Conservation (phyloP, 1,140 invertebrate species). For the Heterodera carotae region DNA sequence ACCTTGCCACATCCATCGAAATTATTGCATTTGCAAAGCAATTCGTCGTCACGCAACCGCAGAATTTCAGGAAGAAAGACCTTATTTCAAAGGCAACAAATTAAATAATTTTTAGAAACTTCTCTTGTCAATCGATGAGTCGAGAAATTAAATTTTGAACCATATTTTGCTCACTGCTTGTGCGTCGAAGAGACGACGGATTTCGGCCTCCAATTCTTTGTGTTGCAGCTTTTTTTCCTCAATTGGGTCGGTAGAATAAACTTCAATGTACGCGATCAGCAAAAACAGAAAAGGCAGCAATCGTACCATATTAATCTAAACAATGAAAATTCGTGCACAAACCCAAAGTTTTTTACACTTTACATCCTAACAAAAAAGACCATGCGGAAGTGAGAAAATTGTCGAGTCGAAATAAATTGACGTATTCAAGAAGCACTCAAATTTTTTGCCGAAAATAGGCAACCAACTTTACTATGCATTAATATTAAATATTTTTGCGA, state of each 20-base stretch:
- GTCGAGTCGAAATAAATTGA: too few relatives aligned
- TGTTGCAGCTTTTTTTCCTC: background rate
- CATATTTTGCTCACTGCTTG: background rate
- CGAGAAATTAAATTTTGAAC: background rate
- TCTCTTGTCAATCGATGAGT: background rate
- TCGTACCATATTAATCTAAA: background rate
- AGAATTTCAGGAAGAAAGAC: background rate
- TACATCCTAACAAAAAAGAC: too few relatives aligned
- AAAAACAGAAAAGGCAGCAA: background rate
- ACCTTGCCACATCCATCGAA: background rate
- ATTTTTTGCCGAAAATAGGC: too few relatives aligned
- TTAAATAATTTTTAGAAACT: background rate
- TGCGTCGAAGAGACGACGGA: background rate
- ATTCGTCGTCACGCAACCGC: conserved; percentile 21
- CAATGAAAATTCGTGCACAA: too few relatives aligned
- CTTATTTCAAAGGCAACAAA: background rate
- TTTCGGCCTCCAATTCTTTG: conserved; percentile 6
- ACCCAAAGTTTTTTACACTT: too few relatives aligned
- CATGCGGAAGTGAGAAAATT: too few relatives aligned
- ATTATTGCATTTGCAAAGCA: conserved; percentile 38
- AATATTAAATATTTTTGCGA: too few relatives aligned
- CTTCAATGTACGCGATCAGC: background rate
- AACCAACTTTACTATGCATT: too few relatives aligned
- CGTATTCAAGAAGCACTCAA: too few relatives aligned
- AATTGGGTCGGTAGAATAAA: background rate